Evolutionary conservation across 2,797 vertebrate genomes (phyloP).

Genomic region (Nothura maculosa): DNA sequence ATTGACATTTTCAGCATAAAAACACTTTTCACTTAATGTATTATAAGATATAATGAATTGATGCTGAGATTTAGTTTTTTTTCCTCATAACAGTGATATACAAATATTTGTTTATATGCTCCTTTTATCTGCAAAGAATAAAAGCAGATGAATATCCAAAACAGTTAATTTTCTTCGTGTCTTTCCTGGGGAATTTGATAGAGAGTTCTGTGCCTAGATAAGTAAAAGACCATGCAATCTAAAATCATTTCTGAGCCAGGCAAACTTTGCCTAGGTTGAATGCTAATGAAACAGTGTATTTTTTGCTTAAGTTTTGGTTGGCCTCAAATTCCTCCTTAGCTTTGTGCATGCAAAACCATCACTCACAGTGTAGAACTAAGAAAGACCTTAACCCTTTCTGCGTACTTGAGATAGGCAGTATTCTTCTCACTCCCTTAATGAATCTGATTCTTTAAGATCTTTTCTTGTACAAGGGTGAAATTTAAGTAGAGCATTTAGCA

Average conservation of each 20-base stretch:
- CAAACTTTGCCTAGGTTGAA: not conserved
- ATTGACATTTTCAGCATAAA: too few species aligned
- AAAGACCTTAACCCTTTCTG: not conserved
- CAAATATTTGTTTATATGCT: not conserved
- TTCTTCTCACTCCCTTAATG: not conserved
- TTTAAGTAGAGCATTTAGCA: not conserved
- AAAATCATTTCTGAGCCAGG: not conserved
- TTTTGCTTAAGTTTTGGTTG: not conserved
- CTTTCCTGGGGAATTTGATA: not conserved
- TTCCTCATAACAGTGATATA: not conserved
- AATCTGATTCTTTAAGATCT: not conserved
- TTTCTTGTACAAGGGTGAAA: not conserved
- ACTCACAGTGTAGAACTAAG: too few species aligned
- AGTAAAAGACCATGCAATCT: not conserved
- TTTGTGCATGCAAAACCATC: not conserved
- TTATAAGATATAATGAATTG: not conserved
- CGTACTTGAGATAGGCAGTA: not conserved
- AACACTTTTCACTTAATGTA: too few species aligned
- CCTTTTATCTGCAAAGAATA: not conserved
- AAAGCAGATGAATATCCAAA: not conserved
- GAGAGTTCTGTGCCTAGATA: not conserved
- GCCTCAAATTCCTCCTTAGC: not conserved
- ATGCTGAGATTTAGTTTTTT: not conserved
- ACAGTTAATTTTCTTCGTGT: not conserved
- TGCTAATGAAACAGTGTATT: too few species aligned